A percentile compares a stretch with the other conserved stretches of the same genome.
These are phyloP conservation scores for Otus scops DNA, from an alignment of 2,797 vertebrate genomes.

Conservation along the genomic window DNA sequence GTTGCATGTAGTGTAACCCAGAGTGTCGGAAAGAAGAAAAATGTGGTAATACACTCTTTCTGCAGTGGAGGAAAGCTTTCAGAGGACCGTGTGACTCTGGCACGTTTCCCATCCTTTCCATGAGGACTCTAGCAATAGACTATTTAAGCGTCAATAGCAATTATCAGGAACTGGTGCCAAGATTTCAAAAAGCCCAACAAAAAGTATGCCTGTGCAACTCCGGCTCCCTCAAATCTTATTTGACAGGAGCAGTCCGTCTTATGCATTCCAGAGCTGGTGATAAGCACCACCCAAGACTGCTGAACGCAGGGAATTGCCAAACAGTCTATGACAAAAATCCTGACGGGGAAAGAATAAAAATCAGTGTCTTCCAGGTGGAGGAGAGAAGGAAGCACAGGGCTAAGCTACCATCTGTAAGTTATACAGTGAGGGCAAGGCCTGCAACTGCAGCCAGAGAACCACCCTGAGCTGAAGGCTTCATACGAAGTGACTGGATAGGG, in stretches of 20 bases:
- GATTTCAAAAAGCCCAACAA: neutral
- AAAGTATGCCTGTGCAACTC: neutral
- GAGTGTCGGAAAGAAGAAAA: neutral
- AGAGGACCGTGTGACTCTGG: neutral
- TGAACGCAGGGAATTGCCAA: neutral
- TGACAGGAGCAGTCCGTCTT: neutral
- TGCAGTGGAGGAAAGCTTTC: neutral
- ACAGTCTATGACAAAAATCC: neutral
- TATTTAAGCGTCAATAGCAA: neutral
- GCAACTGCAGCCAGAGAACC: neutral
- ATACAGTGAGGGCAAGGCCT: neutral
- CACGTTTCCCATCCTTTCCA: neutral
- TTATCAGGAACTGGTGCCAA: neutral
- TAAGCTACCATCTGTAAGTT: neutral
- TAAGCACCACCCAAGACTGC: neutral
- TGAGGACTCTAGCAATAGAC: neutral
- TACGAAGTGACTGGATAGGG: neutral
- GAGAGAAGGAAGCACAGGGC: neutral
- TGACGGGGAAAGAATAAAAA: neutral
- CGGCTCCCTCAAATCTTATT: neutral
- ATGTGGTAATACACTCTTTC: neutral
- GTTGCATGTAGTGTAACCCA: neutral
- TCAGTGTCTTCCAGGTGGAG: neutral
- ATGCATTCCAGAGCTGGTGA: neutral
- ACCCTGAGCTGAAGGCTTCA: neutral